Base-by-base conservation (phyloP, 2,113 vertebrate genomes). In the Taxidea taxus region DNA sequence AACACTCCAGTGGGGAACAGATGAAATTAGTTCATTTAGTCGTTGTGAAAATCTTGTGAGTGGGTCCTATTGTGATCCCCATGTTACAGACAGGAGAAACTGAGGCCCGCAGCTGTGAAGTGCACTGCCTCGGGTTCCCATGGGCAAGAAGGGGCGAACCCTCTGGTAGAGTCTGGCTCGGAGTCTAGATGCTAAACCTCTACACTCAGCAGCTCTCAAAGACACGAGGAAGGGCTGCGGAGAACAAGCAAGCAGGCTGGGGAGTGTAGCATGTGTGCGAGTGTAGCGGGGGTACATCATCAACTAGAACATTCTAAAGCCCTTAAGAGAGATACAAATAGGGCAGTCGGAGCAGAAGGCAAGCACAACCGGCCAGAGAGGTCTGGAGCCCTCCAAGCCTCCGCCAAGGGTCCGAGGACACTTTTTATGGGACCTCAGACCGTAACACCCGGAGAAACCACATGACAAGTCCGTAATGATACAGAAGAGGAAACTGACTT, bases 191-290 rank as follows among this genome's bases (percentile, higher is more conserved):
- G 29, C 23, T 37, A 82, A 44, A 21, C 12, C 89, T 89, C 16
- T 10, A 31, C 14, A 27, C 20, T 60, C 80, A 27, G 13, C 4
- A 16, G 47, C 54, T 44, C 27, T 42, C 66, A 29, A 21, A 78
- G 44, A 89, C 37, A 39, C 1, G 2, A 0, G 4, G 4, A 72
- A n/a, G 1, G 31, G 31, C 15, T 9, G 5, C 3, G 10, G 16
- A 64, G 81, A 77, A 15, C 39, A 18, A 34, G n/a, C 29, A 44
- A 21, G 34, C n/a, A 16, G 68, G 29, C 13, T 1, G 49, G 37
- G 8, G 25, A 14, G 20, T 9, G 6, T 0, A n/a, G 51, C 29
- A 89, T 64, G 9, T 37, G 21, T 9, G 4, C 6, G 23, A n/a
- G 39, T 31, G 75, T 8, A 9, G 25, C 0, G 3, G 8, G 25